Base-by-base conservation (phyloP, 2,888 invertebrate species). In the Nemoura dubitans region DNA sequence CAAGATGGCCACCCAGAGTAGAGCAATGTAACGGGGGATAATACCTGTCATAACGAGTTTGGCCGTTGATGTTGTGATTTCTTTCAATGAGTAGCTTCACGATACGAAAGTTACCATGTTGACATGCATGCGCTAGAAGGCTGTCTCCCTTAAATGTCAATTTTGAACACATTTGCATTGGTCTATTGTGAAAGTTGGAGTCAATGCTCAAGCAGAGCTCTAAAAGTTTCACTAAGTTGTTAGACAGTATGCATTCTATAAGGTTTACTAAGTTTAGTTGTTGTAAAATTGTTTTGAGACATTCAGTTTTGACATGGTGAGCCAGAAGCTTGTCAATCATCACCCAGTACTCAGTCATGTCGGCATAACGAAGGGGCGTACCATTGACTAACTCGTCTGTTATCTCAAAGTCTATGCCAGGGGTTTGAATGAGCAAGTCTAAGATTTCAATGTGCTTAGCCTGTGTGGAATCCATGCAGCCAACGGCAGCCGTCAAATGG, bases 351-450 rank as follows among this genome's bases (percentile, higher is more conserved):
- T 85, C 81, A 16, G 27, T 28, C 43, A 85, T 85, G 30, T 87
- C 87, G 25, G 87, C 87, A 42, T 87, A 87, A 10, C 80, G 30
- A 76, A 87, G 28, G n/a, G 85, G 36, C 25, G 78, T 85, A 80
- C 85, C 78, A 28, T 26, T 30, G 29, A 87, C 29, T 76, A 87
- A 25, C 21, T 78, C 76, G 81, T 87, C 87, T 25, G n/a, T 16
- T 1, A 29, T 6, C 28, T 80, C 27, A n/a, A 77, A 25, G 16
- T 85, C 28, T 7, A 42, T 76, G 0, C 80, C 85, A 27, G 78
- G 25, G 3, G 30, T 14, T 6, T 36, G 36, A 28, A 87, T 14
- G 14, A 87, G 81, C 28, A 87, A 10, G 10, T 78, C 42, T 26
- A 81, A 59, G 25, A 87, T 85, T 21, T 85, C 84, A 7, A 27